A percentile compares a stretch with the other conserved stretches of the same genome.
Conservation (phyloP, 1,140 invertebrate genomes). For the Pentalonia nigronervosa region DNA sequence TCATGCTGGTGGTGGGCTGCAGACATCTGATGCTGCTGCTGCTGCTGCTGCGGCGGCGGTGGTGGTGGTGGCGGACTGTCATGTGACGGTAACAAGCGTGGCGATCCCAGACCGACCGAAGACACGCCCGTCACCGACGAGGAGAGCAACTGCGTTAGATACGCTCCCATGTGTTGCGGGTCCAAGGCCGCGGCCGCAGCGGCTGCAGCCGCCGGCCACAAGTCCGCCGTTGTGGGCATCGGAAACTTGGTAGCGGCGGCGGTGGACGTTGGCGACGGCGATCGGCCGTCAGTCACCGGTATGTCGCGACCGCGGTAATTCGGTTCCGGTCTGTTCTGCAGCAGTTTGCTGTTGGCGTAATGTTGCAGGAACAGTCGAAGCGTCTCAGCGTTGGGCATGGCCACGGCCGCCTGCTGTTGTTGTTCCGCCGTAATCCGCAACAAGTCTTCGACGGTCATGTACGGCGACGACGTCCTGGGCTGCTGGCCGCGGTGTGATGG, state of each 20-base stretch:
- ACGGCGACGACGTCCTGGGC: slow-evolving; percentile 60
- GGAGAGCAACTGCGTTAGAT: slow-evolving; percentile 23
- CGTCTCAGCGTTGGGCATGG: slow-evolving; percentile 40
- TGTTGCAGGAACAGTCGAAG: slow-evolving; percentile 32
- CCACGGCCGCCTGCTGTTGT: slow-evolving; percentile 59
- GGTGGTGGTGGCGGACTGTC: slow-evolving; percentile 60
- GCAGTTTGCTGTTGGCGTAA: slow-evolving; percentile 30
- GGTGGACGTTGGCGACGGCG: neutral
- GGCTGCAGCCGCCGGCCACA: slow-evolving; percentile 25
- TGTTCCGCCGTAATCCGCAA: slow-evolving; percentile 66
- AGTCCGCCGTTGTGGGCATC: neutral
- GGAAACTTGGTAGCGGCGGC: slow-evolving; percentile 21
- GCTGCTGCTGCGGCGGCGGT: slow-evolving; percentile 61
- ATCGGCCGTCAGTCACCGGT: neutral
- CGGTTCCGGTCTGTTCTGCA: slow-evolving; percentile 7
- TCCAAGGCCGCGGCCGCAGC: slow-evolving; percentile 4
- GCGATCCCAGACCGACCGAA: neutral
- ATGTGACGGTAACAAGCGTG: slow-evolving; percentile 62
- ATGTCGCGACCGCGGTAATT: neutral
- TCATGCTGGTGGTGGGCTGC: slow-evolving; percentile 60
- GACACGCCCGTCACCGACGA: neutral
- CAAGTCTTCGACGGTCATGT: slow-evolving; percentile 70
- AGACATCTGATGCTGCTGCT: slow-evolving; percentile 56
- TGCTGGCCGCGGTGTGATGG: neutral
- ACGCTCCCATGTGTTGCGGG: slow-evolving; percentile 34